These are phyloP conservation scores for Rhea americana DNA, from an alignment of 2,113 vertebrate species.

Conservation along the genomic window DNA sequence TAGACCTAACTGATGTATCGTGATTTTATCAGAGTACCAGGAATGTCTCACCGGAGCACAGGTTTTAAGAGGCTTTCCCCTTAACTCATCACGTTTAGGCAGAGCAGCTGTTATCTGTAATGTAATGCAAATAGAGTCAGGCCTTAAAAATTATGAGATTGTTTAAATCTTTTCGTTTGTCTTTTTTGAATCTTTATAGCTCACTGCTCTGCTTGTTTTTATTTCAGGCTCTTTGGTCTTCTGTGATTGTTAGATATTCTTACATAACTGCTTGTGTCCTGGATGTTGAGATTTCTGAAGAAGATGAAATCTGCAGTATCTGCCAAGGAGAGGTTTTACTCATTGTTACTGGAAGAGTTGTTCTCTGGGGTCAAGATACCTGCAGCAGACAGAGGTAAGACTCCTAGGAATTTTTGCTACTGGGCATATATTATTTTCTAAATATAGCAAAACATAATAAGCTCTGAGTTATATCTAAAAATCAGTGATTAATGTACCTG, in stretches of 20 bases:
- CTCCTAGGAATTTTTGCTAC: not conserved
- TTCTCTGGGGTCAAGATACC: not conserved
- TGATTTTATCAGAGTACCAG: not conserved
- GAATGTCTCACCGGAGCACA: not conserved
- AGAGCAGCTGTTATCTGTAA: not conserved
- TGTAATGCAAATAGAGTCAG: too few species aligned
- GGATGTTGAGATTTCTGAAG: not conserved
- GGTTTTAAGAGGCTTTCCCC: not conserved
- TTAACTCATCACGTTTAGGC: too few species aligned
- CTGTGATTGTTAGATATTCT: not conserved
- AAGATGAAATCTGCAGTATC: not conserved
- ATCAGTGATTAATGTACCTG: not conserved
- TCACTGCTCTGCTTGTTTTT: not conserved
- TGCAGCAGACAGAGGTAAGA: not conserved
- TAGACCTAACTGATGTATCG: not conserved
- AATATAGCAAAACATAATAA: not conserved
- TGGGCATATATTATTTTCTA: not conserved
- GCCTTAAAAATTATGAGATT: too few species aligned
- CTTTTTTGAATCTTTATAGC: not conserved
- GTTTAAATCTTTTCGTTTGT: too few species aligned
- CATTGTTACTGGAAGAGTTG: not conserved
- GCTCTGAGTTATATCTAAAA: not conserved
- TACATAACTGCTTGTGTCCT: not conserved
- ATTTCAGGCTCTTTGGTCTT: not conserved
- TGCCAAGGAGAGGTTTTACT: not conserved